These are phyloP conservation scores for Thymelicus lineola DNA, from an alignment of 2,888 invertebrate genomes.

Conservation along the genomic window DNA sequence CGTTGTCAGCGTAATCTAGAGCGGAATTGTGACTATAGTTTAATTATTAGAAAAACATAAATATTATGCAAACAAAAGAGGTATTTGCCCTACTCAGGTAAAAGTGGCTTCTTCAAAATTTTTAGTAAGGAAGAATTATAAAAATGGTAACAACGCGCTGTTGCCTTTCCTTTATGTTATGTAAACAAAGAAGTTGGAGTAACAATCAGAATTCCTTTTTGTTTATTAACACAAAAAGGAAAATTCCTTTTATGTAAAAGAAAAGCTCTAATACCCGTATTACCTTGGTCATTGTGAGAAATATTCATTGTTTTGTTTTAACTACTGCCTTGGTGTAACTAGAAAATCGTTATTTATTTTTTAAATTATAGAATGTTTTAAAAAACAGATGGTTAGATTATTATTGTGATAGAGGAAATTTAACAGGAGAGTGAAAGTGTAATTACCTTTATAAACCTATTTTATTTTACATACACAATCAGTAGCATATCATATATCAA, in stretches of 20 bases:
- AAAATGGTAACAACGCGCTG: background rate
- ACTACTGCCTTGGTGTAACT: background rate
- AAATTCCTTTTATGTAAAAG: constrained; percentile 25
- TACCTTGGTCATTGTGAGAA: constrained; percentile 30
- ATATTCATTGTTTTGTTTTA: background rate
- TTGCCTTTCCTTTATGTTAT: constrained; percentile 7
- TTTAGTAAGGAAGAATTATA: constrained; percentile 2
- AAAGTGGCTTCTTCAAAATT: constrained; percentile 6
- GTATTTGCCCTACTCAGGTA: background rate
- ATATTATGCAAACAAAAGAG: background rate
- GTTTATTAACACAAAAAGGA: constrained; percentile 31
- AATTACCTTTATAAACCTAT: no score
- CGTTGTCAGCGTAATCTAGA: no score
- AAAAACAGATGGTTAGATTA: no score
- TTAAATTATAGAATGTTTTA: background rate
- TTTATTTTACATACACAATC: no score
- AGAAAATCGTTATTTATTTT: background rate
- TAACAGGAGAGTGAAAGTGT: no score
- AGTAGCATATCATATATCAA: no score
- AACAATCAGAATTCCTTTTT: constrained; percentile 34
- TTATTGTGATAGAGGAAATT: no score
- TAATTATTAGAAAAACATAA: no score
- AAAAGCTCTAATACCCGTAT: constrained; percentile 4
- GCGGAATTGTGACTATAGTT: no score
- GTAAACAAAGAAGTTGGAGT: constrained; percentile 11